A percentile compares a stretch with the other conserved stretches of the same genome.
These are phyloP conservation scores for Cheilosia grossa DNA, from an alignment of 2,888 invertebrate species.

Conservation along the genomic window DNA sequence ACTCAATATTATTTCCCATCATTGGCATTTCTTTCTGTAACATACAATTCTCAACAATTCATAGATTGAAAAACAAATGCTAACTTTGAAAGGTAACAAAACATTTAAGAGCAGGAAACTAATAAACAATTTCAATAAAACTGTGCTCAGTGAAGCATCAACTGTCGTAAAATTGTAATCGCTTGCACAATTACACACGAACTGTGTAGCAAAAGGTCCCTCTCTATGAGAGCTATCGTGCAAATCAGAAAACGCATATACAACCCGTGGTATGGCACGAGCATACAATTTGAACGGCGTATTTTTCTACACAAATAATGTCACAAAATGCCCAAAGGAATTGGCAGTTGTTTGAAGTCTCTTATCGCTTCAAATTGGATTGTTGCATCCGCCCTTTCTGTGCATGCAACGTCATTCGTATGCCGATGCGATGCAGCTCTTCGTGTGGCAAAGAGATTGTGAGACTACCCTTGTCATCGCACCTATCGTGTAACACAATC, in stretches of 20 bases:
- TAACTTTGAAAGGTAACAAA: neutral
- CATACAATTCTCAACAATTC: no score
- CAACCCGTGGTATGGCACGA: constrained; percentile 9
- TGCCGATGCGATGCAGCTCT: no score
- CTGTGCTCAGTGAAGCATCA: neutral
- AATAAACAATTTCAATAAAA: neutral
- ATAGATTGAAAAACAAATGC: no score
- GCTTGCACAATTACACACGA: neutral
- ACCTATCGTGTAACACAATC: neutral
- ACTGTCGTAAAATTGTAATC: neutral
- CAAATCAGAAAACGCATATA: neutral
- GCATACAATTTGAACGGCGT: neutral
- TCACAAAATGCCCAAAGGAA: neutral
- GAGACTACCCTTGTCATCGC: constrained; percentile 11
- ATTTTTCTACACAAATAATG: neutral
- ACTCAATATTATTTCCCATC: no score
- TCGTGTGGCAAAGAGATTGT: no score
- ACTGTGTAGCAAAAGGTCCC: neutral
- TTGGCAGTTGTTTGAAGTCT: neutral
- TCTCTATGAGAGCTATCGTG: neutral
- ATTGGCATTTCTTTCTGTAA: no score
- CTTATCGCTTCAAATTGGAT: neutral
- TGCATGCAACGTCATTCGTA: neutral
- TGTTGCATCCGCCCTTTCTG: neutral
- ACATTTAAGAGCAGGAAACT: neutral